These are phyloP conservation scores for Saccostrea echinata DNA, from an alignment of 1,140 invertebrate genomes.

Conservation along the genomic window DNA sequence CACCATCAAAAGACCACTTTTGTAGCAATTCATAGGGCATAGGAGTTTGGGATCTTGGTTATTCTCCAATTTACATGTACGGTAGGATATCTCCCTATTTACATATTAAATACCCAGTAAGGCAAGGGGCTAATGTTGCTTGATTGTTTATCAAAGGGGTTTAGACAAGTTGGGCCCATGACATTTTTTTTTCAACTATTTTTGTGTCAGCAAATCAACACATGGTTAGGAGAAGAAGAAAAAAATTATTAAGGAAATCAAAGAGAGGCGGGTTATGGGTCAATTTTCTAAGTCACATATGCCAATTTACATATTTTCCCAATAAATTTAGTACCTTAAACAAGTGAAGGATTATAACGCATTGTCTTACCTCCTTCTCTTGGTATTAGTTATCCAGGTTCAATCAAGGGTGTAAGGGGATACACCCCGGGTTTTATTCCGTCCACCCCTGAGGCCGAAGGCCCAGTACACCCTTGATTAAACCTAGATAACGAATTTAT, in stretches of 20 bases:
- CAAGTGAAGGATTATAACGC: conserved; percentile 45
- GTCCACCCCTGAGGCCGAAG: too few relatives aligned
- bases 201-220: conserved; percentile 29
- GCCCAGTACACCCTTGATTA: too few relatives aligned
- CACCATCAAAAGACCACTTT: neutral
- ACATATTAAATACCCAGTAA: conserved; percentile 1
- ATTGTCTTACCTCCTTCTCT: conserved; percentile 38
- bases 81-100: neutral
- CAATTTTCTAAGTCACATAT: conserved; percentile 11
- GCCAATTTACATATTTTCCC: conserved; percentile 39
- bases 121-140: neutral
- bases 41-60: conserved; percentile 19
- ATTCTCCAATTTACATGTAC: neutral
- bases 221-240: too few relatives aligned
- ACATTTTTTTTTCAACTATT: conserved; percentile 15
- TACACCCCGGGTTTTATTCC: too few relatives aligned
- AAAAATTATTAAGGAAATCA: conserved; percentile 13
- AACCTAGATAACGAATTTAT: too few relatives aligned
- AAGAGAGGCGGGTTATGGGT: conserved; percentile 15
- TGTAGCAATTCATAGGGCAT: neutral
- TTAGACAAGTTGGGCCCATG: conserved; percentile 14
- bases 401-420: conserved; percentile 25
- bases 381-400: conserved; percentile 25
- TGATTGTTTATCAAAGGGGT: conserved; percentile 14
- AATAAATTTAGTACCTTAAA: conserved; percentile 41